A percentile compares a stretch with the other conserved stretches of the same genome.
Evolutionary conservation across 2,797 vertebrate species (phyloP).

Genomic region (Pangasius macronema): DNA sequence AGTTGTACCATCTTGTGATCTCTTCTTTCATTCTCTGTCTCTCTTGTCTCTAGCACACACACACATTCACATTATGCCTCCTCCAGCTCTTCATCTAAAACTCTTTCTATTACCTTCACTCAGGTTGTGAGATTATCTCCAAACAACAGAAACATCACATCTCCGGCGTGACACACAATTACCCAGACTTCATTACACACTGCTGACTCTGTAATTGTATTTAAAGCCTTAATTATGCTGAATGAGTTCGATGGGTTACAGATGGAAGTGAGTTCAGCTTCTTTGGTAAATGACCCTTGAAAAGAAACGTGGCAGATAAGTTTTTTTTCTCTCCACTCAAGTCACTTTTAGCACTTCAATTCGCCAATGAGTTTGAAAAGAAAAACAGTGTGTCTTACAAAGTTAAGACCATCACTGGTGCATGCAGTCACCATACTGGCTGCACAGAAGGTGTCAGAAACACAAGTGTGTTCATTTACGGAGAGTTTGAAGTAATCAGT

Average conservation of each 20-base stretch:
- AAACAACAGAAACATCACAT: conserved; percentile 16
- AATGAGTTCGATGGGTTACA: conserved; percentile 35
- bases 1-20: neutral
- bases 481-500: neutral
- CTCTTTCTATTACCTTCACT: neutral
- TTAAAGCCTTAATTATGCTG: conserved; percentile 41
- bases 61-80: neutral
- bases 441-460: conserved; percentile 13
- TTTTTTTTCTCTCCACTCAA: neutral
- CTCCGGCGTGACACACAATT: conserved; percentile 28
- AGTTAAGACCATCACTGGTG: neutral
- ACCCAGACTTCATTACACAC: conserved; percentile 24
- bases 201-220: conserved; percentile 36
- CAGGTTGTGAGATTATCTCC: conserved; percentile 14
- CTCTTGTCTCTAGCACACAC: neutral
- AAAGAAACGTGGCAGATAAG: conserved; percentile 15
- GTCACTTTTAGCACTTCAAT: neutral
- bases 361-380: conserved; percentile 8
- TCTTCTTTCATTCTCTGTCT: neutral
- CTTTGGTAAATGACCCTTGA: conserved; percentile 39
- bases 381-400: neutral
- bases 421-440: conserved; percentile 11
- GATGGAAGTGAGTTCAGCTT: conserved; percentile 36
- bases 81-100: neutral
- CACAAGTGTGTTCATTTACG: neutral